Percentiles rank a stretch among this genome's conserved stretches.
phyloP scores from a whole-genome alignment of 2,113 vertebrate species.

The Crotalus horridus region DNA sequence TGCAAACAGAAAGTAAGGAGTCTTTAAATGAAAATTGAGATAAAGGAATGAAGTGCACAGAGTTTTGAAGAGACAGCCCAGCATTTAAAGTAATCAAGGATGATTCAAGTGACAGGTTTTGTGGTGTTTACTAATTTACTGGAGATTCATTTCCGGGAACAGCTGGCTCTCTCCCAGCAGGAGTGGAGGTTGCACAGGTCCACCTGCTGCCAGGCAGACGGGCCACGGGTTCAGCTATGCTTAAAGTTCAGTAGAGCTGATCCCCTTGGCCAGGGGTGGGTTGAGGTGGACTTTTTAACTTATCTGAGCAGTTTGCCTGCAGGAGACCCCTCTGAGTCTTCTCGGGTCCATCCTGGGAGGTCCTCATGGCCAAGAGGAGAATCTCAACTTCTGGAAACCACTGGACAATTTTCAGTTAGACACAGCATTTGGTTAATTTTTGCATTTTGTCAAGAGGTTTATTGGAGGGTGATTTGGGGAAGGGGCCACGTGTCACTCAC shows the following conservation, averaged over 20 bases:
- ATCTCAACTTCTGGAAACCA: too few species aligned
- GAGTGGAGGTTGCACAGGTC: slow-evolving; percentile 65
- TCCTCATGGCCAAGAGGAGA: too few species aligned
- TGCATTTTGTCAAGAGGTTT: background rate
- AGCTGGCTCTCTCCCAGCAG: slow-evolving; percentile 73
- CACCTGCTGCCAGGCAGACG: slow-evolving; percentile 71
- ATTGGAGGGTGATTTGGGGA: background rate
- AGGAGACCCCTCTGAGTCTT: slow-evolving; percentile 26
- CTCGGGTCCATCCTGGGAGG: background rate
- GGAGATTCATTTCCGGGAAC: slow-evolving; percentile 70
- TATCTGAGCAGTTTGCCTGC: slow-evolving; percentile 38
- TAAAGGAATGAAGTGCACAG: slow-evolving; percentile 8
- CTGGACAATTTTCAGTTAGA: background rate
- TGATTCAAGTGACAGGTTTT: slow-evolving; percentile 72
- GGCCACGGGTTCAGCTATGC: slow-evolving; percentile 57
- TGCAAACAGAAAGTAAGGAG: too few species aligned
- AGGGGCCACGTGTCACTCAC: background rate
- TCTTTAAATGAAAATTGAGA: background rate
- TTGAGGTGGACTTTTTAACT: slow-evolving; percentile 31
- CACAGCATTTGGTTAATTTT: background rate
- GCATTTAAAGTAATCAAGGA: slow-evolving; percentile 65
- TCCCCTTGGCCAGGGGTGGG: slow-evolving; percentile 64
- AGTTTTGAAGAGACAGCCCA: slow-evolving; percentile 35
- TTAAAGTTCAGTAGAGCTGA: slow-evolving; percentile 65
- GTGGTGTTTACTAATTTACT: slow-evolving; percentile 75